Conservation (phyloP, 2,888 invertebrate genomes). For the Leuctra nigra region DNA sequence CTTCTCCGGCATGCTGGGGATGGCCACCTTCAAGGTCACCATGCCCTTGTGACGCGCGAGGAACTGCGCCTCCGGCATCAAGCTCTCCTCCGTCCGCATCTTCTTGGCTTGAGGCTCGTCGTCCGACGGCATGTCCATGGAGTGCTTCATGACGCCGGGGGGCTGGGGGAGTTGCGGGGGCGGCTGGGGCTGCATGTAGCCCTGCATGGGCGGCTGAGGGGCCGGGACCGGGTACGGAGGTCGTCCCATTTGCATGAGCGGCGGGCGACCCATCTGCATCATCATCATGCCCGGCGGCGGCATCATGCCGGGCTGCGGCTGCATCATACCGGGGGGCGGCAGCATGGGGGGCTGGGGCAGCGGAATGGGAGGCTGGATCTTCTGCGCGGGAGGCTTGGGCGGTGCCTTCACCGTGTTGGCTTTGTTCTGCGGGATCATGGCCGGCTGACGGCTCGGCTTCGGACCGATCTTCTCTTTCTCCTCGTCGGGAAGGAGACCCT, state of each 20-base stretch:
- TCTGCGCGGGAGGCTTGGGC: slow-evolving; percentile 26
- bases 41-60: slow-evolving; percentile 55
- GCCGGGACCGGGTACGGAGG: slow-evolving; percentile 28
- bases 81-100: slow-evolving; percentile 82
- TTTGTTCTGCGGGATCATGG: not conserved
- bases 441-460: slow-evolving; percentile 47
- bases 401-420: slow-evolving; percentile 28
- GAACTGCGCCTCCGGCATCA: slow-evolving; percentile 84
- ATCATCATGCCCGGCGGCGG: slow-evolving; percentile 54
- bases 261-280: slow-evolving; percentile 53
- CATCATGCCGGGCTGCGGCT: slow-evolving; percentile 43
- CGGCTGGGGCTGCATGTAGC: slow-evolving; percentile 41
- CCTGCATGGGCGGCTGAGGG: slow-evolving; percentile 39
- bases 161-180: slow-evolving; percentile 37
- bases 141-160: slow-evolving; percentile 45
- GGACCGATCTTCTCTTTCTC: slow-evolving; percentile 97
- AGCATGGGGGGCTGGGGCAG: slow-evolving; percentile 42
- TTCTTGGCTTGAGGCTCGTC: slow-evolving; percentile 87
- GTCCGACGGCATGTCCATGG: slow-evolving; percentile 44
- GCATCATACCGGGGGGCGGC: slow-evolving; percentile 38
- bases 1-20: slow-evolving; percentile 82
- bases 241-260: slow-evolving; percentile 41
- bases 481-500: slow-evolving; percentile 89
- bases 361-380: slow-evolving; percentile 44
- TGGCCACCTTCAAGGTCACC: slow-evolving; percentile 72